A percentile compares a stretch with the other conserved stretches of the same genome.
Conservation (phyloP, 2,797 vertebrate species). For the Malurus splendens region DNA sequence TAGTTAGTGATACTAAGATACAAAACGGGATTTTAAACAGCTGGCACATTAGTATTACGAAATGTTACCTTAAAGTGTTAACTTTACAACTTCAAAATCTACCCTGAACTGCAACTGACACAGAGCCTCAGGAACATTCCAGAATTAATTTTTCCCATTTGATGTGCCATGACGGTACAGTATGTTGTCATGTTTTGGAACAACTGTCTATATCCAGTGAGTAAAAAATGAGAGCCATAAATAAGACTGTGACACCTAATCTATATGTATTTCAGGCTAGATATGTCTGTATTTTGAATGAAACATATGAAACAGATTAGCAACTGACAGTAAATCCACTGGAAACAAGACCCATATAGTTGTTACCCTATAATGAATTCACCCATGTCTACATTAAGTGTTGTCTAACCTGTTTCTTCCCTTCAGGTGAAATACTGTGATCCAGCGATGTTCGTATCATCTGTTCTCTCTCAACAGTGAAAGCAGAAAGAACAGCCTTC, state of each 20-base stretch:
- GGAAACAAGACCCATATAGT: background rate
- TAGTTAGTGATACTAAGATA: background rate
- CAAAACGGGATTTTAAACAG: background rate
- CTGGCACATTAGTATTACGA: background rate
- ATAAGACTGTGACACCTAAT: background rate
- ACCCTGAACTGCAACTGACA: background rate
- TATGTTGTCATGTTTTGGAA: background rate
- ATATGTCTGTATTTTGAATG: background rate
- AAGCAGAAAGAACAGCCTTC: conserved; percentile 51
- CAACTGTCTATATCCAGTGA: background rate
- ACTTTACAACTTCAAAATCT: background rate
- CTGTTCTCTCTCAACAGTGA: conserved; percentile 71
- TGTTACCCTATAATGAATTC: background rate
- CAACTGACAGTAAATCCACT: background rate
- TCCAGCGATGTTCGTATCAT: conserved; percentile 27
- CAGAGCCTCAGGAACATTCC: background rate
- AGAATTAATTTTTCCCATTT: background rate
- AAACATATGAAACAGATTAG: background rate
- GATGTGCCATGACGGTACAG: background rate
- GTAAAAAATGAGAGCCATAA: background rate
- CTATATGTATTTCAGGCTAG: background rate
- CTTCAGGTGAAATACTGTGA: background rate
- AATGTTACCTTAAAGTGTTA: background rate
- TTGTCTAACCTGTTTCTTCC: conserved; percentile 54
- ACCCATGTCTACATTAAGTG: background rate